Evolutionary conservation across 2,888 invertebrate genomes (phyloP), one percentile per base, ranked within the genome.

Genomic region (Meteorus cinctellus): DNA sequence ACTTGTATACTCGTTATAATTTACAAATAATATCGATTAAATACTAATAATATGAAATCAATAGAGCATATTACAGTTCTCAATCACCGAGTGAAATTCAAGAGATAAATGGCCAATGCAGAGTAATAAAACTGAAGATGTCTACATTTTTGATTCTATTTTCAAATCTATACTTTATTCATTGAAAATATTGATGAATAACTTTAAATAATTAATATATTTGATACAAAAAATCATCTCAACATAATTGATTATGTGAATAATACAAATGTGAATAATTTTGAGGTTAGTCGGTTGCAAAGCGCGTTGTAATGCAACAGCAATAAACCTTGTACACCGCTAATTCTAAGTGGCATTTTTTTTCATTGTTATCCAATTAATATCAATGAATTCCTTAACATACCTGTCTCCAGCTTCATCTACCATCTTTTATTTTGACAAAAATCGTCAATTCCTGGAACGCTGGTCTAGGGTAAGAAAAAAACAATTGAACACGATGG

Each of bases 351-450:
- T 34, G 8, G 16, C 69, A 75, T 63, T 29, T 36, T 34, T 10
- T 71, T 71, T 29, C 62, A 29, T 29, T 62, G 24, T 60, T 48
- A 48, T 66, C 51, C 51, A 72, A 73, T 71, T 66, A 48, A 24
- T 48, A 59, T 71, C 36, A 51, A 72, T 29, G 76, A 41, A 62
- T 77, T 78, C 59, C 60, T 73, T 78, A 80, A 87, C 89, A 80
- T 87, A 90, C 90, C 89, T 90, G 88, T 89, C 88, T 88, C 84
- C 86, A 84, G 84, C 87, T 86, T 89, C 88, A 86, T 89, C 89
- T 86, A 88, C 87, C 88, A 89, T 88, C 84, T 85, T 85, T 82
- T 78, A 27, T 73, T 67, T 41, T 67, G 55, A 55, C 19, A n/a
- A 19, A 55, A 19, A n/a, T 55, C 19, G 48, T 48, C 55, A n/a